Evolutionary conservation across 1,140 invertebrate species (phyloP).

Genomic region (Drosophila micromelanica): DNA sequence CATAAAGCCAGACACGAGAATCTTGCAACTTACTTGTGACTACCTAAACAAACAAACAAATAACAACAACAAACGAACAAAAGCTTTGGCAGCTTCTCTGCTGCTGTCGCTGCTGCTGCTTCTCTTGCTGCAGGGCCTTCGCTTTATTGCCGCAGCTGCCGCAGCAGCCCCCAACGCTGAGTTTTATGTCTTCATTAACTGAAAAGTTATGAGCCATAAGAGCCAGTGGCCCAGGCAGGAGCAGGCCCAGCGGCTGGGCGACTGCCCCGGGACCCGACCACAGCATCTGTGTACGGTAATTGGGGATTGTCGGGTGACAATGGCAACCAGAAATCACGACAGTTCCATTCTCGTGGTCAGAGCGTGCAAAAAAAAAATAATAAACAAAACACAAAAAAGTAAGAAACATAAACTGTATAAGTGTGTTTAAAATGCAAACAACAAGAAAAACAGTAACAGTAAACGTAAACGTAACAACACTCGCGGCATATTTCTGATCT

Average conservation of each 20-base stretch:
- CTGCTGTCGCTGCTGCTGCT: constrained; percentile 42
- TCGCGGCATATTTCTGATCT: constrained; percentile 63
- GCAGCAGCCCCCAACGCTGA: constrained; percentile 64
- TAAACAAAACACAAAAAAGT: neutral
- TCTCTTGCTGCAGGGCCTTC: constrained; percentile 2
- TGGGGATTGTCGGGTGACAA: constrained; percentile 51
- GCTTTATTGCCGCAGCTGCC: constrained; percentile 66
- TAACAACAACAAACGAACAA: constrained; percentile 33
- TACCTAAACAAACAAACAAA: constrained; percentile 46
- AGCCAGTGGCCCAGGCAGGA: constrained; percentile 23
- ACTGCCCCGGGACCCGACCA: constrained; percentile 28
- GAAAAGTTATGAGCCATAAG: constrained; percentile 80
- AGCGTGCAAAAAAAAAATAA: neutral
- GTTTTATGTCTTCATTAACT: constrained; percentile 83
- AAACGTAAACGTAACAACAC: constrained; percentile 43
- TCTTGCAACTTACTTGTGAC: constrained; percentile 72
- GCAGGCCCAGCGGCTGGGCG: neutral
- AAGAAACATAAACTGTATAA: neutral
- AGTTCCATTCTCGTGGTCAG: constrained; percentile 20
- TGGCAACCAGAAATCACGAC: constrained; percentile 40
- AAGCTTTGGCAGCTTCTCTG: constrained; percentile 40
- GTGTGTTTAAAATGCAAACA: constrained; percentile 16
- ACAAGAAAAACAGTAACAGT: constrained; percentile 36
- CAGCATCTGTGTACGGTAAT: constrained; percentile 66
- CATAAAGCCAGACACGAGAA: constrained; percentile 32